A percentile compares a stretch with the other conserved stretches of the same genome.
Evolutionary conservation across 2,888 invertebrate species (phyloP).

Genomic region (Erpobdella octoculata): DNA sequence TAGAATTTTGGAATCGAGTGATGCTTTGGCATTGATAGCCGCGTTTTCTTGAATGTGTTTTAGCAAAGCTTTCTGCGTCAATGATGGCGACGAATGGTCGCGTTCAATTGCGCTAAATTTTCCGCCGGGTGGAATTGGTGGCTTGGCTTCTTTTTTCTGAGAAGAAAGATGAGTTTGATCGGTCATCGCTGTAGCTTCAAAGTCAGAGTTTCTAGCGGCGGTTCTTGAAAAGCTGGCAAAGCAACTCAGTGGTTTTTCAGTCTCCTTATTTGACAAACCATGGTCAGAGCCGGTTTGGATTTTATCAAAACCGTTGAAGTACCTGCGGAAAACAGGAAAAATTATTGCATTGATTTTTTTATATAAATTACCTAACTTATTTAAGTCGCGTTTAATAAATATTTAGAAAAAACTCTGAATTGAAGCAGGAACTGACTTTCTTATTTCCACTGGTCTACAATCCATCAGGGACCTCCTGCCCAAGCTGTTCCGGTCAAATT

Average conservation of each 20-base stretch:
- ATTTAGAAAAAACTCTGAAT: too few species aligned
- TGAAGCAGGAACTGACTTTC: not conserved
- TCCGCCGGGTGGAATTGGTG: not conserved
- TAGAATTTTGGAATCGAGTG: not conserved
- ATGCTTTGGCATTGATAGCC: not conserved
- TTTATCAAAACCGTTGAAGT: too few species aligned
- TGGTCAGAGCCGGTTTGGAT: too few species aligned
- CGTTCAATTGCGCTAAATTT: not conserved
- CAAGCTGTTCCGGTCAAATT: not conserved
- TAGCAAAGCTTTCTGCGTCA: conserved; percentile 10
- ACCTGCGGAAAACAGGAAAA: not conserved
- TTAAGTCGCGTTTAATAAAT: not conserved
- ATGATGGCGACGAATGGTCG: not conserved
- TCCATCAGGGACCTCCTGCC: not conserved
- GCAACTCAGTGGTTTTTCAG: too few species aligned
- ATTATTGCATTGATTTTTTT: not conserved
- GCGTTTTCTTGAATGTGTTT: not conserved
- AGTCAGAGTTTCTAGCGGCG: too few species aligned
- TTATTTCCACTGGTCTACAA: not conserved
- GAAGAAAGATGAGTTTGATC: too few species aligned
- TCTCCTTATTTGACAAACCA: too few species aligned
- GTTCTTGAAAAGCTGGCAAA: too few species aligned
- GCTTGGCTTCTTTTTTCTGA: not conserved
- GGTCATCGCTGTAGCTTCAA: too few species aligned
- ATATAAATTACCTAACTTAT: not conserved